Evolutionary conservation across 2,888 invertebrate genomes (phyloP).

Genomic region (Lymantria monacha): DNA sequence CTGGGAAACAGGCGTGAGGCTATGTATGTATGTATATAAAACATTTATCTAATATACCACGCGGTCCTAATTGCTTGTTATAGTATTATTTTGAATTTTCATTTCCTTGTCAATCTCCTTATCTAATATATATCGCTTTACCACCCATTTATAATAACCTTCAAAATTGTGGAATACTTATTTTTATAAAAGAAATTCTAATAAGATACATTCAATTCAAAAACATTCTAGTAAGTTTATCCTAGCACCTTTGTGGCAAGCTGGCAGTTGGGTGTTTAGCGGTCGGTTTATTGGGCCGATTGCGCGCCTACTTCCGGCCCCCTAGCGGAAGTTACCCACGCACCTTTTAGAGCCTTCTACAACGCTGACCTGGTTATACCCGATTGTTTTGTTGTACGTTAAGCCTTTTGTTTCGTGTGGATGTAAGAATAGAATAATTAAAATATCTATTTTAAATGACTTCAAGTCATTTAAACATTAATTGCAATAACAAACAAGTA

Average conservation of each 20-base stretch:
- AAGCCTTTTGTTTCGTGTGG: slow-evolving; percentile 24
- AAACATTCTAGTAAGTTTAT: slow-evolving; percentile 3
- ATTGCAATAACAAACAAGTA: too few relatives aligned
- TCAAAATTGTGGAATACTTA: background rate
- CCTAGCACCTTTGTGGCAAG: slow-evolving; percentile 22
- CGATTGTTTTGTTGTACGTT: slow-evolving; percentile 19
- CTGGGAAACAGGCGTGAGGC: too few relatives aligned
- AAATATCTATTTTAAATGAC: background rate
- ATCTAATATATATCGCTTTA: too few relatives aligned
- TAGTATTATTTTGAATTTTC: too few relatives aligned
- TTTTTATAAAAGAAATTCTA: background rate
- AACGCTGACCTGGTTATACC: slow-evolving; percentile 28
- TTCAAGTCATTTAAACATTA: too few relatives aligned
- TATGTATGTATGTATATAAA: too few relatives aligned
- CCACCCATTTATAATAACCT: too few relatives aligned
- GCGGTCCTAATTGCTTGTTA: too few relatives aligned
- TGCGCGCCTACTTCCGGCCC: slow-evolving; percentile 37
- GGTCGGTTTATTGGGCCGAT: slow-evolving; percentile 30
- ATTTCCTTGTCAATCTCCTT: too few relatives aligned
- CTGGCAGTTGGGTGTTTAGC: slow-evolving; percentile 14
- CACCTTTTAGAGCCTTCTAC: slow-evolving; percentile 50
- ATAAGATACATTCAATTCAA: background rate
- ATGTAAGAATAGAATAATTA: slow-evolving; percentile 9
- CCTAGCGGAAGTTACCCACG: slow-evolving; percentile 52
- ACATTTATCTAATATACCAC: too few relatives aligned